These are phyloP conservation scores for Oncorhynchus tshawytscha DNA, from an alignment of 2,113 vertebrate species.

Conservation along the genomic window DNA sequence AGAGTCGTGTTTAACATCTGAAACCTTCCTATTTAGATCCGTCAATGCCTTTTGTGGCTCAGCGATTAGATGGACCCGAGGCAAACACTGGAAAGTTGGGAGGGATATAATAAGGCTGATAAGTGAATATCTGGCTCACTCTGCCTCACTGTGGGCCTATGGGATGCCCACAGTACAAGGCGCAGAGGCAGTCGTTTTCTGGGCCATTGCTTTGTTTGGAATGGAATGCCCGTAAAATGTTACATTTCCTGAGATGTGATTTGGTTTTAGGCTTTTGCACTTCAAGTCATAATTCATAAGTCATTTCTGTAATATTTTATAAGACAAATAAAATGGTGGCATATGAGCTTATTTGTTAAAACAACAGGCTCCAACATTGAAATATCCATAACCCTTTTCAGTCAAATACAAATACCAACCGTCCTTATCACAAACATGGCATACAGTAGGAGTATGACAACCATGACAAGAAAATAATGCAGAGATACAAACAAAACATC, in stretches of 20 bases:
- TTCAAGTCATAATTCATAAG: too few relatives aligned
- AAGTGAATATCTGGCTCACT: not conserved
- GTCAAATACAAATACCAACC: too few relatives aligned
- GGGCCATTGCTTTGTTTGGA: not conserved
- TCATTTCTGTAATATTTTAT: too few relatives aligned
- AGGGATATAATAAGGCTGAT: not conserved
- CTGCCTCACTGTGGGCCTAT: not conserved
- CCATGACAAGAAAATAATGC: not conserved
- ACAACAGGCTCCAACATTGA: too few relatives aligned
- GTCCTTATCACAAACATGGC: too few relatives aligned
- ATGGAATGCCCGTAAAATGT: not conserved
- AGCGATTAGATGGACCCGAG: conserved; percentile 9
- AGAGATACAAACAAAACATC: not conserved
- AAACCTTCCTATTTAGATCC: not conserved
- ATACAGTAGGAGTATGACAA: not conserved
- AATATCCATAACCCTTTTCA: too few relatives aligned
- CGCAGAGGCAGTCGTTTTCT: not conserved
- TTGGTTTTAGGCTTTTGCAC: too few relatives aligned
- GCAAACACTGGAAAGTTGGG: not conserved
- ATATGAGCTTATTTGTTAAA: too few relatives aligned
- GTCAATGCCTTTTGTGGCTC: not conserved
- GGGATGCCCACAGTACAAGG: not conserved
- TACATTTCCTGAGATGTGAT: too few relatives aligned
- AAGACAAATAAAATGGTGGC: too few relatives aligned
- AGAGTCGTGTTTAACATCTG: conserved; percentile 2